Conservation (phyloP, 1,140 invertebrate genomes). For the Pantala flavescens region DNA sequence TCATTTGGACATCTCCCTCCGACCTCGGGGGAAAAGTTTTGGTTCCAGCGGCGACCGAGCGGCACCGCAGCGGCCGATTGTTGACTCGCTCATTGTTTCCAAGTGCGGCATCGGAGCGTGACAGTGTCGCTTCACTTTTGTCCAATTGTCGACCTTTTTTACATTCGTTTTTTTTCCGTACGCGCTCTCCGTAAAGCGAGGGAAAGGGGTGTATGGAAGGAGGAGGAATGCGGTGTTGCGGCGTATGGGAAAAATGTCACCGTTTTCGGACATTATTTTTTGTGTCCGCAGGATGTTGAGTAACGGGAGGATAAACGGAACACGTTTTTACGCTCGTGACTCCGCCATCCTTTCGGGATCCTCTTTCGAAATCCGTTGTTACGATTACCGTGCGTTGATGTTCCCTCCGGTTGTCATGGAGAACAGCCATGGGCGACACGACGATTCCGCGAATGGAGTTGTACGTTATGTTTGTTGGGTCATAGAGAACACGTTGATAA, state of each 20-base stretch:
- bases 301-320: neutral
- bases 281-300: neutral
- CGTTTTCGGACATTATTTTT: conserved; percentile 2
- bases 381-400: too few relatives aligned
- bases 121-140: conserved; percentile 4
- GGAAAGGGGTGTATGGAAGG: neutral
- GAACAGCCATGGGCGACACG: too few relatives aligned
- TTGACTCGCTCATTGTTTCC: neutral
- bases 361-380: neutral
- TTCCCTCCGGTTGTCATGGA: too few relatives aligned
- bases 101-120: neutral
- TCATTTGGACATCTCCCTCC: neutral
- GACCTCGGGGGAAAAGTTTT: neutral
- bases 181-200: neutral
- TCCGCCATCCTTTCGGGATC: neutral
- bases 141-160: conserved; percentile 3
- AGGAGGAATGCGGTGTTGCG: neutral
- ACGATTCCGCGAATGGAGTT: too few relatives aligned
- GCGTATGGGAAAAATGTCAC: neutral
- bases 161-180: neutral
- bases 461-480: too few relatives aligned
- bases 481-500: too few relatives aligned
- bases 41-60: neutral
- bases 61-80: neutral
- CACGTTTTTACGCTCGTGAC: conserved; percentile 6